phyloP scores from a whole-genome alignment of 2,888 invertebrate species.

The Noctuana brunneofusca region DNA sequence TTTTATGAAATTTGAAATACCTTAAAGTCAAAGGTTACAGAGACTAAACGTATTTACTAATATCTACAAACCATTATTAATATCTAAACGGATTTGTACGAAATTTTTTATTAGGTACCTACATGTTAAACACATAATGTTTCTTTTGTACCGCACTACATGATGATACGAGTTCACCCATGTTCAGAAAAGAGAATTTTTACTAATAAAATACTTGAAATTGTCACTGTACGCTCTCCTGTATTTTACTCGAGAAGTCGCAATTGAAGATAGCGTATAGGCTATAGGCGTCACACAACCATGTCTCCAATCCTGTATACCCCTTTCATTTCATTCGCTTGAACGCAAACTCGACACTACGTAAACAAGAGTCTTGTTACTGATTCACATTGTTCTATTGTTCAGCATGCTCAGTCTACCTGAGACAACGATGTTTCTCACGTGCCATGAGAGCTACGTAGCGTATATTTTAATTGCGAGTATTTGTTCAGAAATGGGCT shows the following conservation, averaged over 20 bases:
- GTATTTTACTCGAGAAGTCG: not conserved
- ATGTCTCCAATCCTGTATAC: conserved; percentile 12
- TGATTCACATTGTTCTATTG: conserved; percentile 34
- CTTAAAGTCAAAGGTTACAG: too few relatives aligned
- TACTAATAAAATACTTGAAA: not conserved
- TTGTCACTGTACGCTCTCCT: not conserved
- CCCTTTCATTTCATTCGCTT: conserved; percentile 31
- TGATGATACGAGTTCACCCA: too few relatives aligned
- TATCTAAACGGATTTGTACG: too few relatives aligned
- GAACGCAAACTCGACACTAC: conserved; percentile 30
- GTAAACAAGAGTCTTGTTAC: conserved; percentile 31
- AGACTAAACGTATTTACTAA: too few relatives aligned
- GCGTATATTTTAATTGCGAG: not conserved
- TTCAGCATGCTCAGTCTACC: conserved; percentile 18
- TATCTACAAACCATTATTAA: too few relatives aligned
- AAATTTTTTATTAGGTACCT: too few relatives aligned
- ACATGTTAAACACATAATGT: too few relatives aligned
- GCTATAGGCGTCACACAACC: not conserved
- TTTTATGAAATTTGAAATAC: too few relatives aligned
- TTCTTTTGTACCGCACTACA: too few relatives aligned
- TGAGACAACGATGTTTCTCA: conserved; percentile 28
- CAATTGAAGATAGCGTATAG: not conserved
- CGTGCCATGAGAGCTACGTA: not conserved
- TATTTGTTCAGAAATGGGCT: not conserved
- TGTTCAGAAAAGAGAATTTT: too few relatives aligned